phyloP scores from a whole-genome alignment of 1,140 invertebrate genomes.

The Drosophila littoralis region DNA sequence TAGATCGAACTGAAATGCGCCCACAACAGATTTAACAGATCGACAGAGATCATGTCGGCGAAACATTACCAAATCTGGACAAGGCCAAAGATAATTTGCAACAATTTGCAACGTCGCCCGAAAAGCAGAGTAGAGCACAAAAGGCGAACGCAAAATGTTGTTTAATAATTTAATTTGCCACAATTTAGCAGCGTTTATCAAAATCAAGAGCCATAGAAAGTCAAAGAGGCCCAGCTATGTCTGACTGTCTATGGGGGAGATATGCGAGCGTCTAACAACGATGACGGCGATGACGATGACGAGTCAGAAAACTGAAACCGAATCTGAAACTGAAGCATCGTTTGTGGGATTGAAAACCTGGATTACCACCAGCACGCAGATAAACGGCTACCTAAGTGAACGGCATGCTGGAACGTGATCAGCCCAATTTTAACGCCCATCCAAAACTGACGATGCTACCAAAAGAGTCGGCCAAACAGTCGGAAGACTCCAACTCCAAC shows the following conservation, averaged over 20 bases:
- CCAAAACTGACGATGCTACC: slow-evolving; percentile 56
- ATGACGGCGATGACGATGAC: slow-evolving; percentile 60
- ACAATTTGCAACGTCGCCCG: slow-evolving; percentile 71
- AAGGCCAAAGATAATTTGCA: slow-evolving; percentile 82
- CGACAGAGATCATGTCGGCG: slow-evolving; percentile 1
- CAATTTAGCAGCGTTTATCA: slow-evolving; percentile 84
- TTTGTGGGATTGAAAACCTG: slow-evolving; percentile 43
- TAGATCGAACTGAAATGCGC: slow-evolving; percentile 51
- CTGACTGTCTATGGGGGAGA: slow-evolving; percentile 6
- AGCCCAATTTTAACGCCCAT: slow-evolving; percentile 84
- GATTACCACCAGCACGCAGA: slow-evolving; percentile 64
- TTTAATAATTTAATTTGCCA: slow-evolving; percentile 84
- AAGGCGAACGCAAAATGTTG: slow-evolving; percentile 68
- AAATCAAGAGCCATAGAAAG: slow-evolving; percentile 69
- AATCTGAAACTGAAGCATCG: slow-evolving; percentile 12
- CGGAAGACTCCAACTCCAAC: not conserved
- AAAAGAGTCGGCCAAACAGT: slow-evolving; percentile 1
- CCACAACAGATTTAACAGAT: slow-evolving; percentile 25
- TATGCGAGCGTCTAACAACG: slow-evolving; percentile 46
- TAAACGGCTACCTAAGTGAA: slow-evolving; percentile 82
- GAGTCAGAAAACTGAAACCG: slow-evolving; percentile 50
- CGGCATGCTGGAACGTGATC: slow-evolving; percentile 81
- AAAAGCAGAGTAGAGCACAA: slow-evolving; percentile 27
- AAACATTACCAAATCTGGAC: slow-evolving; percentile 67
- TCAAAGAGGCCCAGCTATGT: slow-evolving; percentile 27